Evolutionary conservation across 2,888 invertebrate genomes (phyloP).

Genomic region (Eupithecia exiguata): DNA sequence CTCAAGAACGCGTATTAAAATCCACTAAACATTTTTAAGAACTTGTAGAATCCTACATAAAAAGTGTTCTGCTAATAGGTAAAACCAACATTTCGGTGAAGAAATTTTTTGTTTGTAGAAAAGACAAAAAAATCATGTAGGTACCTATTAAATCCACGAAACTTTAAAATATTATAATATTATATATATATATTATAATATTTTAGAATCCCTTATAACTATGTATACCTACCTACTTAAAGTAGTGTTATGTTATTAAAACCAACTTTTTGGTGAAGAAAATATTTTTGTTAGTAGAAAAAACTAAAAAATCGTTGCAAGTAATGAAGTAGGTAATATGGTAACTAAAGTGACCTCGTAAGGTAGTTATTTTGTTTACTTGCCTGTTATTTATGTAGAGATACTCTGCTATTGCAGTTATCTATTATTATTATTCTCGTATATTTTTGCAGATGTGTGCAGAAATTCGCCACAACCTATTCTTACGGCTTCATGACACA

Average conservation of each 20-base stretch:
- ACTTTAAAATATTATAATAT: no score
- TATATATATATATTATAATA: no score
- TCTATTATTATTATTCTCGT: not conserved
- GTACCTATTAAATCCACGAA: no score
- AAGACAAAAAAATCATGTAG: no score
- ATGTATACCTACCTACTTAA: no score
- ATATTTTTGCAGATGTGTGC: constrained; percentile 67
- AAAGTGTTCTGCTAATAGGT: not conserved
- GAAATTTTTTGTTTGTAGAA: no score
- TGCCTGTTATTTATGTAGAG: not conserved
- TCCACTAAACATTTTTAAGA: not conserved
- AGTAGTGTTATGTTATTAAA: not conserved
- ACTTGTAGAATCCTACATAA: not conserved
- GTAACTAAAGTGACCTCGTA: not conserved
- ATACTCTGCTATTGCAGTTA: not conserved
- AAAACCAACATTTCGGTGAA: no score
- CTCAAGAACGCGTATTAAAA: not conserved
- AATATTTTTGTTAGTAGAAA: not conserved
- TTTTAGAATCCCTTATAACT: no score
- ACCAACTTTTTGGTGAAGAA: not conserved
- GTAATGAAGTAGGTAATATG: no score
- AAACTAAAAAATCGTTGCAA: no score
- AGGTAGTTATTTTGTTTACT: not conserved
- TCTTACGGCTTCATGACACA: constrained; percentile 80
- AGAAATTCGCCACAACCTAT: constrained; percentile 73